A percentile compares a stretch with the other conserved stretches of the same genome.
Conservation (phyloP, 1,140 invertebrate species). For the Drosophila sechellia region DNA sequence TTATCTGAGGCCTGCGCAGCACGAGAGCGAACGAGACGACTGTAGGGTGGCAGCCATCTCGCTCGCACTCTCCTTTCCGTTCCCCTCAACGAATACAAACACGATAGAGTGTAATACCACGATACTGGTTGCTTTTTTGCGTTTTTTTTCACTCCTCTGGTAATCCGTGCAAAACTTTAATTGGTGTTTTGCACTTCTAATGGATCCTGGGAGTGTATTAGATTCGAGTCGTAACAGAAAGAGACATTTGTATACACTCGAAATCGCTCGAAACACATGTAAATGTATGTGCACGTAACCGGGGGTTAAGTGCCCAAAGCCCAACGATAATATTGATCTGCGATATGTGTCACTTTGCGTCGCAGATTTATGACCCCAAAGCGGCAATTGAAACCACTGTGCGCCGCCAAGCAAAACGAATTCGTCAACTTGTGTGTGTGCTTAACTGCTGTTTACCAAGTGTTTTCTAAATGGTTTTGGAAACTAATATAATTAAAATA, state of each 20-base stretch:
- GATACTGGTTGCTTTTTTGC: slow-evolving; percentile 15
- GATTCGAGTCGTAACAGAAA: slow-evolving; percentile 58
- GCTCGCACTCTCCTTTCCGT: slow-evolving; percentile 15
- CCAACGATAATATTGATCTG: slow-evolving; percentile 44
- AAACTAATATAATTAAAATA: neutral
- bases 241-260: slow-evolving; percentile 53
- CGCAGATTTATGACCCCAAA: slow-evolving; percentile 17
- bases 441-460: neutral
- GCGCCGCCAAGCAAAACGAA: neutral
- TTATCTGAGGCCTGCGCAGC: slow-evolving; percentile 50
- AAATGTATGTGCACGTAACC: slow-evolving; percentile 19
- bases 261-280: slow-evolving; percentile 47
- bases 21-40: slow-evolving; percentile 28
- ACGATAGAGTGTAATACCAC: slow-evolving; percentile 6
- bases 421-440: neutral
- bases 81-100: slow-evolving; percentile 33
- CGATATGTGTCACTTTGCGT: slow-evolving; percentile 34
- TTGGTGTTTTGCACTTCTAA: slow-evolving; percentile 70
- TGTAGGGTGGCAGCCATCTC: neutral
- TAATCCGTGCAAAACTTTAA: slow-evolving; percentile 73
- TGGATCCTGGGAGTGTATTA: slow-evolving; percentile 53
- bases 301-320: slow-evolving; percentile 35
- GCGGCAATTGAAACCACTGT: neutral
- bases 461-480: neutral
- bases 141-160: slow-evolving; percentile 32